Percentiles rank a stretch among this genome's conserved stretches.
Conservation (phyloP, 2,888 invertebrate genomes). For the Helicoverpa assulta region DNA sequence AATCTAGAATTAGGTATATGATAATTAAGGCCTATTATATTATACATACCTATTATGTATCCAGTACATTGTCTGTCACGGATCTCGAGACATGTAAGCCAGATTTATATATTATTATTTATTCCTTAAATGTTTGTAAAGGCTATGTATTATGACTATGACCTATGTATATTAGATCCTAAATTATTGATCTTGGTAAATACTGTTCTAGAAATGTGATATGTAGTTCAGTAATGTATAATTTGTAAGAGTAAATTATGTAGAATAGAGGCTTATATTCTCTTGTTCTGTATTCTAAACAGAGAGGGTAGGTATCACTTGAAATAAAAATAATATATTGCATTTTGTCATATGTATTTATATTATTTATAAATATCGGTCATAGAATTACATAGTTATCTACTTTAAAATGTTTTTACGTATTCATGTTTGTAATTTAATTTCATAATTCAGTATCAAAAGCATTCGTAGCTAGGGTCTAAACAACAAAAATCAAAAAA, state of each 20-base stretch:
- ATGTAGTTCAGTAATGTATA: too few relatives aligned
- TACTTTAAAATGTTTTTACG: conserved; percentile 55
- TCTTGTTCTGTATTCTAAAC: neutral
- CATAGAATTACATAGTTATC: conserved; percentile 49
- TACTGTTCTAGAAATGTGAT: too few relatives aligned
- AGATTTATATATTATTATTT: conserved; percentile 13
- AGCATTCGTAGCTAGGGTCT: conserved; percentile 28
- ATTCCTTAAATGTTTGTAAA: conserved; percentile 5
- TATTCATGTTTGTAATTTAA: conserved; percentile 57
- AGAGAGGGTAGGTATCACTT: conserved; percentile 5
- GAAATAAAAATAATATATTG: conserved; percentile 31
- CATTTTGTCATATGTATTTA: conserved; percentile 48
- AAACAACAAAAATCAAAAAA: conserved; percentile 67
- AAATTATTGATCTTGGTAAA: too few relatives aligned
- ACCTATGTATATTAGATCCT: neutral
- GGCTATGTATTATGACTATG: neutral
- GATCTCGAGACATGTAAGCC: neutral
- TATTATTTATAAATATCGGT: conserved; percentile 52
- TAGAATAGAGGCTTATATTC: neutral
- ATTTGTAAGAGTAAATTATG: too few relatives aligned
- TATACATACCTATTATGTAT: neutral
- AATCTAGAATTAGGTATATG: neutral
- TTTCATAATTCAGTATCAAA: conserved; percentile 55
- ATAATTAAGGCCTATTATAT: conserved; percentile 5
- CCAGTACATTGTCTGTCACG: neutral